phyloP scores from a whole-genome alignment of 2,888 invertebrate species.

The Erebia palarica region DNA sequence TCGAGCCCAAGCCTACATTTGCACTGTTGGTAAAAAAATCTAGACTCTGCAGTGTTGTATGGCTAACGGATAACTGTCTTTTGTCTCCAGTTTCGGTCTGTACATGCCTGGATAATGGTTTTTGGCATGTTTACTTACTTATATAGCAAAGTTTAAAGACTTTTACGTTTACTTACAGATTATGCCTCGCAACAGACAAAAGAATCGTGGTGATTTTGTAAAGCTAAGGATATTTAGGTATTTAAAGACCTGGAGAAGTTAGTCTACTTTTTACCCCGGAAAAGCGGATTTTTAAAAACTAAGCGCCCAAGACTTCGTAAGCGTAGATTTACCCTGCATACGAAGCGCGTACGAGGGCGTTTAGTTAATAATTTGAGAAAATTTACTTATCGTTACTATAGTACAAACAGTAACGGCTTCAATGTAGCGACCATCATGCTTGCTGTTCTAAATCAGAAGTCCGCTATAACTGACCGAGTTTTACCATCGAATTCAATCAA shows the following conservation, averaged over 20 bases:
- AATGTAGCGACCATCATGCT: background rate
- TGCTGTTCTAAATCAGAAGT: constrained; percentile 17
- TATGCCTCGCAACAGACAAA: too few species aligned
- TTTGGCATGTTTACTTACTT: background rate
- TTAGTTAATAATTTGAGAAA: too few species aligned
- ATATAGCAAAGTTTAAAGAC: background rate
- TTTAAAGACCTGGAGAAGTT: too few species aligned
- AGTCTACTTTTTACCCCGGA: too few species aligned
- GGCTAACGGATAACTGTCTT: constrained; percentile 1
- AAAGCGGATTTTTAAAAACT: too few species aligned
- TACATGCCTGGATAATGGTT: background rate
- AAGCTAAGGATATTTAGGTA: too few species aligned
- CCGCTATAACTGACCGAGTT: constrained; percentile 38
- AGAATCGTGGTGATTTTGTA: too few species aligned
- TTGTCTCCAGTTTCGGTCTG: background rate
- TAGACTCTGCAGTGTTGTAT: background rate
- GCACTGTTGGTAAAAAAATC: background rate
- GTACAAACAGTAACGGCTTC: background rate
- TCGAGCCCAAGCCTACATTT: too few species aligned
- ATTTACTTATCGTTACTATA: too few species aligned
- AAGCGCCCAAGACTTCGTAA: too few species aligned
- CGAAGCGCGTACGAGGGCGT: too few species aligned
- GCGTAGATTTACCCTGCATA: too few species aligned
- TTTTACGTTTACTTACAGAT: background rate
- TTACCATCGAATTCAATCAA: constrained; percentile 49